These are phyloP conservation scores for Etheostoma spectabile DNA, from an alignment of 2,113 vertebrate genomes.

Conservation along the genomic window DNA sequence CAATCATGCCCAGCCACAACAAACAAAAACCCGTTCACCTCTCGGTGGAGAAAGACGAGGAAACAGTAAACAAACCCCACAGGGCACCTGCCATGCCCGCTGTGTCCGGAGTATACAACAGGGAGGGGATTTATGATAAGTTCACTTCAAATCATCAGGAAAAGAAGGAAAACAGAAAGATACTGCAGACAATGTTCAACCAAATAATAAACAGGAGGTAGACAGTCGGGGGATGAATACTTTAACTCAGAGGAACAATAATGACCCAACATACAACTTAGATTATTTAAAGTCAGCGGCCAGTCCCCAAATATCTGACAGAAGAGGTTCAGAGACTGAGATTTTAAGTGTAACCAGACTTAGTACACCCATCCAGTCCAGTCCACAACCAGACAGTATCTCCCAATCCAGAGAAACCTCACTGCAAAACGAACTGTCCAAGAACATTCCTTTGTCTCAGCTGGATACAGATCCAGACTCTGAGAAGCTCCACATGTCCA, in stretches of 20 bases:
- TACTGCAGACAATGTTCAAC: neutral
- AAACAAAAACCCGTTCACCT: slow-evolving; percentile 30
- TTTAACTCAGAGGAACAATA: slow-evolving; percentile 11
- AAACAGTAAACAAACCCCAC: slow-evolving; percentile 14
- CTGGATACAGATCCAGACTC: slow-evolving; percentile 20
- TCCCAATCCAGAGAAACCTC: slow-evolving; percentile 26
- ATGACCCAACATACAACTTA: neutral
- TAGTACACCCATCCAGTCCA: slow-evolving; percentile 24
- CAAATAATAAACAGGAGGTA: slow-evolving; percentile 29
- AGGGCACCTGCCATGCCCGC: slow-evolving; percentile 15
- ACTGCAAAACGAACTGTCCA: slow-evolving; percentile 24
- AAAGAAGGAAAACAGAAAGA: slow-evolving; percentile 34
- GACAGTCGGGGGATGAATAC: slow-evolving; percentile 10
- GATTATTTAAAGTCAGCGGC: slow-evolving; percentile 25
- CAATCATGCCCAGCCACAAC: slow-evolving; percentile 48
- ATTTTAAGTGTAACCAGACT: slow-evolving; percentile 21
- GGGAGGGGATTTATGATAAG: slow-evolving; percentile 31
- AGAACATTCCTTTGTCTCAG: slow-evolving; percentile 5
- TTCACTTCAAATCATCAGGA: neutral
- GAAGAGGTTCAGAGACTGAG: slow-evolving; percentile 48
- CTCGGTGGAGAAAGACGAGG: slow-evolving; percentile 21
- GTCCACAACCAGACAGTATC: slow-evolving; percentile 18
- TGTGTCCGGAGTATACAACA: slow-evolving; percentile 22
- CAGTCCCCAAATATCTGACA: slow-evolving; percentile 17
- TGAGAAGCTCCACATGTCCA: slow-evolving; percentile 30